Evolutionary conservation across 2,797 vertebrate species (phyloP).

Genomic region (Chrysocyon brachyurus): DNA sequence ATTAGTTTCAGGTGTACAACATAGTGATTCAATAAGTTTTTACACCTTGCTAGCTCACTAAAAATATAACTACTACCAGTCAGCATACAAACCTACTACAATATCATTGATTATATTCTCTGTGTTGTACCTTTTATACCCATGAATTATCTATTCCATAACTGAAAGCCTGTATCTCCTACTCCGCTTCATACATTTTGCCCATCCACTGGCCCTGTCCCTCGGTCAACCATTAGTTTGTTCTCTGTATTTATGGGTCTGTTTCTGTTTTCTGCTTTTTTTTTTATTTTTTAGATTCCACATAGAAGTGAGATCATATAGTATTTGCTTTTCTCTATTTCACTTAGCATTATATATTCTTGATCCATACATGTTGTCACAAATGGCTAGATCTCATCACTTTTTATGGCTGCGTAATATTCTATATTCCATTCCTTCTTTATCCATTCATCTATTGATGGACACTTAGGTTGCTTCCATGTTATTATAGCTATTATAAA

Average conservation of each 20-base stretch:
- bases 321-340: neutral
- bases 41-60: neutral
- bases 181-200: neutral
- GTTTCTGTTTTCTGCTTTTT: neutral
- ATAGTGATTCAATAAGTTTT: neutral
- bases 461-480: neutral
- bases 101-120: neutral
- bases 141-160: neutral
- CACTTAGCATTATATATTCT: neutral
- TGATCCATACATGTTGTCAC: neutral
- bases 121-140: neutral
- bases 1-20: neutral
- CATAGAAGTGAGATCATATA: neutral
- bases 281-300: neutral
- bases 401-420: neutral
- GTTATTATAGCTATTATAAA: neutral
- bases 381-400: neutral
- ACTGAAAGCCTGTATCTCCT: neutral
- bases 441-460: neutral
- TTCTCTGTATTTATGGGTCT: neutral
- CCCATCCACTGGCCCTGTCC: neutral
- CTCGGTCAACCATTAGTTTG: neutral
- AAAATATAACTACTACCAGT: neutral
- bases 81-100: neutral
- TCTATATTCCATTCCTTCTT: neutral